A percentile compares a stretch with the other conserved stretches of the same genome.
phyloP scores from a whole-genome alignment of 2,888 invertebrate genomes.

The Byasa hedistus region DNA sequence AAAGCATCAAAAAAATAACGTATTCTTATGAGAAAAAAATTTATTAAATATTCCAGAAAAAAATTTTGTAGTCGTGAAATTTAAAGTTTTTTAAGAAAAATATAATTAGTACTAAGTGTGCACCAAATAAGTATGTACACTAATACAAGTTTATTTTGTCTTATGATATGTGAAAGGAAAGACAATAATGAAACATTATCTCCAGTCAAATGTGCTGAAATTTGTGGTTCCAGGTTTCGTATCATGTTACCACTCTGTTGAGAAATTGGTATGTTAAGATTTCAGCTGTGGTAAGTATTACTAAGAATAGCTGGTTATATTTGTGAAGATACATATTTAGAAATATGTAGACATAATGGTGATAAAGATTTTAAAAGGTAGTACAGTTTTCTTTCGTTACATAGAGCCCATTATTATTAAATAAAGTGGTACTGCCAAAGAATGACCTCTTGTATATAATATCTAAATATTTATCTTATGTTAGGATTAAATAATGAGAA shows the following conservation, averaged over 20 bases:
- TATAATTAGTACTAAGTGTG: background rate
- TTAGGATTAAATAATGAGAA: background rate
- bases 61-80: too few relatives aligned
- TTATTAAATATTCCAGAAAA: too few relatives aligned
- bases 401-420: too few relatives aligned
- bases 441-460: too few relatives aligned
- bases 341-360: too few relatives aligned
- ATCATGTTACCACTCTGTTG: slow-evolving; percentile 21
- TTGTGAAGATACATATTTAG: background rate
- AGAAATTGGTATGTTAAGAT: slow-evolving; percentile 18
- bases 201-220: slow-evolving; percentile 20
- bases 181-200: slow-evolving; percentile 19
- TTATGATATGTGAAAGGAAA: slow-evolving; percentile 9
- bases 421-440: too few relatives aligned
- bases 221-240: slow-evolving; percentile 18
- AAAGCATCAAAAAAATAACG: too few relatives aligned
- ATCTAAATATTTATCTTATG: background rate
- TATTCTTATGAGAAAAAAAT: too few relatives aligned
- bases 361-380: too few relatives aligned
- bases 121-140: background rate
- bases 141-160: background rate
- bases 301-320: background rate
- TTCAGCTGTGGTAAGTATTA: slow-evolving; percentile 14
- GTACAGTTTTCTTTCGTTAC: too few relatives aligned
- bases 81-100: too few relatives aligned